These are phyloP conservation scores for Galemys pyrenaicus DNA, from an alignment of 2,113 vertebrate species.

Conservation along the genomic window DNA sequence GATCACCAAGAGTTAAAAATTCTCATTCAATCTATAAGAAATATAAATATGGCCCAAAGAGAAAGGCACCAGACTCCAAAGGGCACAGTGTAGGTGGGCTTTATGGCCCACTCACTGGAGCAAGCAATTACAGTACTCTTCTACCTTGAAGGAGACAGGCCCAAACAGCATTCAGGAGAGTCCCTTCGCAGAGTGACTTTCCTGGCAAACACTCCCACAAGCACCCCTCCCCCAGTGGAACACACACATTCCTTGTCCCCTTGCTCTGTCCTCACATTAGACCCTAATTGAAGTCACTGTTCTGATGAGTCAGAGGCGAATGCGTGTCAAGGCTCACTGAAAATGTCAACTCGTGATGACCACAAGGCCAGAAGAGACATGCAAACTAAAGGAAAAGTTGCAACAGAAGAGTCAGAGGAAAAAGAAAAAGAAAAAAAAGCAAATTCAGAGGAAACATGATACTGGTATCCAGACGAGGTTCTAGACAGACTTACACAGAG, in stretches of 20 bases:
- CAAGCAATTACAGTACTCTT: background rate
- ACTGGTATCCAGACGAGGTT: background rate
- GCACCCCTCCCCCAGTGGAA: background rate
- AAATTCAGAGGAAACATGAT: background rate
- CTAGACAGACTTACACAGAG: background rate
- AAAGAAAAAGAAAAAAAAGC: background rate
- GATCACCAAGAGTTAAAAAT: background rate
- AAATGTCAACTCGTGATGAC: conserved; percentile 3
- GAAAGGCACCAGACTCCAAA: background rate
- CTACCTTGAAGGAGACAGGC: background rate
- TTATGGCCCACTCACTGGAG: background rate
- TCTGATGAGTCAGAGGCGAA: background rate
- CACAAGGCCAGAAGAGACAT: background rate
- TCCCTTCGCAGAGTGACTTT: background rate
- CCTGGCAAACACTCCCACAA: background rate
- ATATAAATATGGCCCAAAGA: background rate
- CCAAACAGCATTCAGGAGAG: background rate
- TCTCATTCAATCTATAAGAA: background rate
- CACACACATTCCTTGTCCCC: background rate
- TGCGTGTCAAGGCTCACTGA: background rate
- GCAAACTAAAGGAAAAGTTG: conserved; percentile 19
- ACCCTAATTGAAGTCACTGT: background rate
- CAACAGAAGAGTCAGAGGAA: background rate
- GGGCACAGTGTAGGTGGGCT: background rate
- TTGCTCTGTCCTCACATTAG: background rate